Evolutionary conservation across 2,888 invertebrate genomes (phyloP), one percentile per base, ranked within the genome.

Genomic region (Drosophila infuscata): DNA sequence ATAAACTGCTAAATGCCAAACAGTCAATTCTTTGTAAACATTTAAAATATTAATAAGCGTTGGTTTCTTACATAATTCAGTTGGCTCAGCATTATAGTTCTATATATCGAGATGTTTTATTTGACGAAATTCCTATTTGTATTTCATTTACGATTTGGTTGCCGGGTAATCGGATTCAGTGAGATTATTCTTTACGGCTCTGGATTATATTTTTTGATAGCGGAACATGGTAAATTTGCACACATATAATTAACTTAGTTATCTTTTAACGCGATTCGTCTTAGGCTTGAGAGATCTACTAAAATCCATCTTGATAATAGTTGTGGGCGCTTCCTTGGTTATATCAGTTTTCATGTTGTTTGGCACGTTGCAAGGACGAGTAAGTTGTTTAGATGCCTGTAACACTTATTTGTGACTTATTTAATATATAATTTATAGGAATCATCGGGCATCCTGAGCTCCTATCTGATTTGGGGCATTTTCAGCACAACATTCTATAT

Each of bases 401-500:
- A 8, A 25, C 20, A 8, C 46, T 25, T 7, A 8, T 15, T 4
- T 46, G 15, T 25, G 15, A 46, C 15, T 46, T 2, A 52, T 8
- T n/a, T 9, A n/a, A n/a, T 33, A 33, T 20, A 15, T 15, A 33
- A 8, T 15, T 3, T 36, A 6, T 17, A 79, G 82, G 82, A 79
- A 82, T 79, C 79, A 15, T 61, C 79, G 25, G 79, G 79, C 29
- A 58, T 79, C 25, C 29, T 79, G 9, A 79, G 79, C 25, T 54
- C 79, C 2, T 82, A 79, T 56, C 46, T 79, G 9, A 65, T 79
- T 30, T 79, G 82, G 82, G 63, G 69, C 20, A 17, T 57, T 15
- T 69, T 74, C 6, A 60, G 56, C 6, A 66, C 65, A 2, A 35
- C 48, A 9, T 74, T 69, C 30, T 3, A 66, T 17, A 17, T 9